These are phyloP conservation scores for Cyprinus carpio DNA, from an alignment of 2,113 vertebrate genomes.

Conservation along the genomic window DNA sequence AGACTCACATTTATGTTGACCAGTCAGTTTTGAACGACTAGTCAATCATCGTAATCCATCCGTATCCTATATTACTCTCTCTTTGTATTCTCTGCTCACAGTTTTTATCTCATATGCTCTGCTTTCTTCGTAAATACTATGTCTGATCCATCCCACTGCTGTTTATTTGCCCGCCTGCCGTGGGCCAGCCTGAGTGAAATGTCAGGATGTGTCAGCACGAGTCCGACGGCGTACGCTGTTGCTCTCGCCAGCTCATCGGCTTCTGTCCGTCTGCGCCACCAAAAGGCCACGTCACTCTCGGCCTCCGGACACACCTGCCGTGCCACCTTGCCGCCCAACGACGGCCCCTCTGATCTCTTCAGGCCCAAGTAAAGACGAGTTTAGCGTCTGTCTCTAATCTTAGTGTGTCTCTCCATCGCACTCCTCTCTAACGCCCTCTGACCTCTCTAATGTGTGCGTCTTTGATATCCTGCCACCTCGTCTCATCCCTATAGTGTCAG, in stretches of 20 bases:
- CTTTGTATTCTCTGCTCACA: neutral
- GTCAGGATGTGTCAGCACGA: constrained; percentile 79
- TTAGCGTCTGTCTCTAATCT: constrained; percentile 38
- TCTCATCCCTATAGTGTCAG: constrained; percentile 66
- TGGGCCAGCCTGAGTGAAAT: constrained; percentile 79
- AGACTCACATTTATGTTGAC: neutral
- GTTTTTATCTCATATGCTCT: constrained; percentile 13
- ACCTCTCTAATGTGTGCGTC: constrained; percentile 29
- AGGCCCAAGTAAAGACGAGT: constrained; percentile 77
- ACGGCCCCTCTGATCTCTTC: constrained; percentile 78
- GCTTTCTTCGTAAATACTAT: neutral
- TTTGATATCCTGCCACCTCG: neutral
- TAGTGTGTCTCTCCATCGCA: constrained; percentile 1
- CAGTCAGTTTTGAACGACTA: neutral
- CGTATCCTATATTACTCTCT: constrained; percentile 16
- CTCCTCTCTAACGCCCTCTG: constrained; percentile 27
- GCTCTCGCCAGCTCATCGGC: constrained; percentile 72
- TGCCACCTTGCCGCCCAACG: constrained; percentile 75
- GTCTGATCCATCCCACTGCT: constrained; percentile 4
- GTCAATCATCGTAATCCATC: neutral
- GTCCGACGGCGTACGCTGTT: constrained; percentile 71
- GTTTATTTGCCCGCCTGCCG: too few relatives aligned
- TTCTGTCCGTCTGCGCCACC: constrained; percentile 82
- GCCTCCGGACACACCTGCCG: constrained; percentile 82
- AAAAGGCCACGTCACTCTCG: constrained; percentile 80